These are phyloP conservation scores for Neocloeon triangulifer DNA, from an alignment of 1,140 invertebrate genomes.

Conservation along the genomic window DNA sequence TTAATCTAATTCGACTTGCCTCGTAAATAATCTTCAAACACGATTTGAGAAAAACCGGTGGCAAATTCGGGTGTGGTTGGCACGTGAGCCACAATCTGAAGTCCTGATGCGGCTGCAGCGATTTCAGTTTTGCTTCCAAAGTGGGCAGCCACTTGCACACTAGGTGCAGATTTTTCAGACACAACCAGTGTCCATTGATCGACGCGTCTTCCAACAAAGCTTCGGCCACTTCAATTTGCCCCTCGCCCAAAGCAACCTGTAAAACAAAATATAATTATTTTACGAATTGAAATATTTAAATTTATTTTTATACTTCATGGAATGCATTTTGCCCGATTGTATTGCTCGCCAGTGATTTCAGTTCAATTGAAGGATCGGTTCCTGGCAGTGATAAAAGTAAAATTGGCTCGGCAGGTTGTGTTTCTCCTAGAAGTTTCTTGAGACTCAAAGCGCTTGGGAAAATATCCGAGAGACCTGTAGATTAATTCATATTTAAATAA, in stretches of 20 bases:
- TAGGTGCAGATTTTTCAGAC: slow-evolving; percentile 75
- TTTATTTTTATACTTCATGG: slow-evolving; percentile 23
- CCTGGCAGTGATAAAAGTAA: slow-evolving; percentile 51
- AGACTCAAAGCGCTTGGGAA: slow-evolving; percentile 37
- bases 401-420: slow-evolving; percentile 36
- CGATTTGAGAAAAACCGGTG: slow-evolving; percentile 32
- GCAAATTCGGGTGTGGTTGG: slow-evolving; percentile 43
- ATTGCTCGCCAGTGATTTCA: slow-evolving; percentile 34
- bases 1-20: too few species aligned
- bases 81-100: slow-evolving; percentile 61
- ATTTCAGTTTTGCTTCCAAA: slow-evolving; percentile 46
- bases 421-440: slow-evolving; percentile 30
- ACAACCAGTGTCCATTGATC: slow-evolving; percentile 43
- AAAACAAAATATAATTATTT: slow-evolving; percentile 10
- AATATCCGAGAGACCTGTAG: slow-evolving; percentile 28
- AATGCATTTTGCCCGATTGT: slow-evolving; percentile 30
- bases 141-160: slow-evolving; percentile 51
- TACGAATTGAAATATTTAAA: neutral
- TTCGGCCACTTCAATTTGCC: slow-evolving; percentile 36
- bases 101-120: slow-evolving; percentile 22
- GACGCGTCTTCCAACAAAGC: slow-evolving; percentile 14
- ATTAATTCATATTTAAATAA: slow-evolving; percentile 4
- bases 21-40: slow-evolving; percentile 73
- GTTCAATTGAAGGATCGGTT: slow-evolving; percentile 61
- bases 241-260: slow-evolving; percentile 51